Evolutionary conservation across 2,888 invertebrate genomes (phyloP), one percentile per base, ranked within the genome.

Genomic region (Cylindroiulus punctatus): DNA sequence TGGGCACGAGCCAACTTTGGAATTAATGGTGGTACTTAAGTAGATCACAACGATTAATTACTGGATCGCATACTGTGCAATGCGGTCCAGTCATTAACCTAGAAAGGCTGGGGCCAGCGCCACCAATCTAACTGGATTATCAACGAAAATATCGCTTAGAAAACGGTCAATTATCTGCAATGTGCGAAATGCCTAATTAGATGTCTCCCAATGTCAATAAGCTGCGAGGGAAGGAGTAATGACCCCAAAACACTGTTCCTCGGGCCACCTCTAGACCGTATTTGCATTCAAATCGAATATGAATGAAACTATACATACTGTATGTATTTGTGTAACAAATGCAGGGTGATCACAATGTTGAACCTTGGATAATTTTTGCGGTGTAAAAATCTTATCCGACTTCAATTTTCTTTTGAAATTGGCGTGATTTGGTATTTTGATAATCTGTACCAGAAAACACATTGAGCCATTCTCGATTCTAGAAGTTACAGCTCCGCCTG

Each of bases 11-110:
- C 52, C 52, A 52, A 52, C 52, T 52, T 19, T 52, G 52, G 19
- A 19, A 52, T 44, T 44, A 44, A 44, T 44, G 44, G 44, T 44
- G 44, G 52, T 19, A 52, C 52, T 52, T 52, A 52, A 52, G 52
- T 52, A 19, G 52, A 52, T 52, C 52, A 52, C 52, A 52, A 52
- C 52, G 52, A 52, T 52, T 52, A 52, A 52, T 52, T 52, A 52
- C 19, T 19, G 17, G 52, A 52, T 52, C 52, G 52, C 52, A 52
- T 12, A 52, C 52, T 52, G 52, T 52, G 52, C 52, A 44, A 42
- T 17, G 44, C 44, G 44, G 10, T 7, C 12, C 44, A 52, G n/a
- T 12, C 52, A 52, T 52, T 52, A 52, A 52, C 52, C 52, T 52
- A 52, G 52, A 52, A 52, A 17, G n/a, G 52, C 52, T 19, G 12